Evolutionary conservation across 2,888 invertebrate genomes (phyloP).

Genomic region (Ormyrus nitidulus): DNA sequence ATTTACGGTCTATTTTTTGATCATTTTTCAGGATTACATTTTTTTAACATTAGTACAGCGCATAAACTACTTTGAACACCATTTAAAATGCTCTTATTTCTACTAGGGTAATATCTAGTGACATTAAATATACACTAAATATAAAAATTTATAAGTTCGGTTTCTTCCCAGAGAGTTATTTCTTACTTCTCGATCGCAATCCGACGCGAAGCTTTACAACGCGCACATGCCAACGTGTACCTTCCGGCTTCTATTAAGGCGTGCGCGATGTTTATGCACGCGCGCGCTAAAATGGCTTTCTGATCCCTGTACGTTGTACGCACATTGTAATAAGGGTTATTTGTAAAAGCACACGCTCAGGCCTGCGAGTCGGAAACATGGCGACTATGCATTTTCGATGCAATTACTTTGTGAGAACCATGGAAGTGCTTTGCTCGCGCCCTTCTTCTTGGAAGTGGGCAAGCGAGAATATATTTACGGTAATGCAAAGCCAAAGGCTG

Average conservation of each 20-base stretch:
- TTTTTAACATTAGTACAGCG: no score
- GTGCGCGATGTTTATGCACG: constrained; percentile 2
- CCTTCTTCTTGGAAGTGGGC: constrained; percentile 18
- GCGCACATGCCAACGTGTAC: no score
- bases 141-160: no score
- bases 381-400: constrained; percentile 26
- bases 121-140: no score
- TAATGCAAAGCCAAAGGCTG: not conserved
- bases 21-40: no score
- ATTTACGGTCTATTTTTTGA: no score
- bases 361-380: not conserved
- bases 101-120: no score
- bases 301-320: constrained; percentile 9
- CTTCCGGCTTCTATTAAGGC: constrained; percentile 7
- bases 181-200: no score
- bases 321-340: constrained; percentile 23
- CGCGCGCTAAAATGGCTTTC: constrained; percentile 17
- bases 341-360: constrained; percentile 6
- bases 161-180: no score
- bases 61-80: no score
- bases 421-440: not conserved
- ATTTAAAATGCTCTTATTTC: no score
- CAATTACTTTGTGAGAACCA: constrained; percentile 35
- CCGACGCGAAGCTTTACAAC: no score
- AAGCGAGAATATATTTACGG: constrained; percentile 9